Evolutionary conservation across 2,888 invertebrate species (phyloP).

Genomic region (Prionchulus punctatus): DNA sequence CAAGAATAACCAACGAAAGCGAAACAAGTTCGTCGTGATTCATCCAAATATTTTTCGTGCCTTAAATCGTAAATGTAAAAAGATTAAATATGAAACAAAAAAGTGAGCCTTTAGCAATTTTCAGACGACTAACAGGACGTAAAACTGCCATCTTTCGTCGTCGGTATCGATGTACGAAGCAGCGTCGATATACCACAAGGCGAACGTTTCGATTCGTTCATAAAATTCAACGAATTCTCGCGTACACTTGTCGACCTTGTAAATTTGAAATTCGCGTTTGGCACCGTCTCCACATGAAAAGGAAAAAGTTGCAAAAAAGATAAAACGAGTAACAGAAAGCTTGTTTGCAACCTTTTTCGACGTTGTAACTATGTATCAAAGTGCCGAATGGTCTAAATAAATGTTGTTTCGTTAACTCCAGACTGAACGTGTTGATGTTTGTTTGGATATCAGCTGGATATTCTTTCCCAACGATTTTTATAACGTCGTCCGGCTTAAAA

Average conservation of each 20-base stretch:
- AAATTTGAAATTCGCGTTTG: conserved; percentile 7
- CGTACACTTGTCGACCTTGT: conserved; percentile 32
- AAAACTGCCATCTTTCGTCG: conserved; percentile 65
- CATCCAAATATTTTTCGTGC: conserved; percentile 36
- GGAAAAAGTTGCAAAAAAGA: conserved; percentile 14
- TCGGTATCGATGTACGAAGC: conserved; percentile 80
- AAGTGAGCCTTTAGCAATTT: neutral
- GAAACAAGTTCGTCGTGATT: conserved; percentile 42
- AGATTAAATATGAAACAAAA: conserved; percentile 11
- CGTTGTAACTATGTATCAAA: conserved; percentile 39
- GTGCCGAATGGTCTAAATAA: conserved; percentile 58
- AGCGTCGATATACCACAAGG: conserved; percentile 89
- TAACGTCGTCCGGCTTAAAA: conserved; percentile 21
- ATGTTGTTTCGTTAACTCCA: conserved; percentile 38
- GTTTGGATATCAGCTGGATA: conserved; percentile 14
- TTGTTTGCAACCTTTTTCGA: neutral
- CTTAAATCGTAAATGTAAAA: conserved; percentile 19
- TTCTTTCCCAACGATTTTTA: conserved; percentile 15
- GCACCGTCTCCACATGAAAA: neutral
- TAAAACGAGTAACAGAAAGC: neutral
- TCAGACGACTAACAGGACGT: conserved; percentile 36
- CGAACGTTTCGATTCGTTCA: conserved; percentile 66
- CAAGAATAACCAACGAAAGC: conserved; percentile 73
- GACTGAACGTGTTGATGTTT: conserved; percentile 12
- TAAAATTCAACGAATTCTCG: conserved; percentile 59